Base-by-base conservation (phyloP, 2,888 invertebrate species). In the Actias luna region DNA sequence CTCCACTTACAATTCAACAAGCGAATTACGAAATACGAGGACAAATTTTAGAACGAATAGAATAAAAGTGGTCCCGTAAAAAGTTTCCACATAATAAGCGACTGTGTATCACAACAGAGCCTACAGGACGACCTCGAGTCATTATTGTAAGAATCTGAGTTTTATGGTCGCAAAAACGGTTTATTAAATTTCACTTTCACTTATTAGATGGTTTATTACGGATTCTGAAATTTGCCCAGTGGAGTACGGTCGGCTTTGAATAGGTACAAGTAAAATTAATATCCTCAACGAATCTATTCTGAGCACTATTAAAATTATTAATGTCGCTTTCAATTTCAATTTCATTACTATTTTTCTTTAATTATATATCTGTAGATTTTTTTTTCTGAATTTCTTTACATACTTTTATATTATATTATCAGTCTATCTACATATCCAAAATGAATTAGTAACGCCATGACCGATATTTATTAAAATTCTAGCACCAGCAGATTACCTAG, bases 61-160 rank as follows among this genome's bases (percentile, higher is more conserved):
- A 50, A 50, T 50, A 50, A 50, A 50, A 50, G 18, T 46, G 7
- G 4, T 12, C 46, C 22, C 12, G 3, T 25, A 50, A 50, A 50
- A 50, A 50, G 46, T 50, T 50, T 50, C 25, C 46, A 50, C 46
- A 50, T 50, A 50, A 50, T 50, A 50, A 50, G 46, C 46, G 25
- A 25, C 46, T 50, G 46, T 50, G 46, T 25, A 50, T 39, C 18
- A 25, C 25, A 25, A 50, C 12, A 25, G 22, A 50, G 25, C 22
- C 46, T 25, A 50, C 46, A 25, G 25, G 25, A 25, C 46, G 46
- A 50, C 46, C 46, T 50, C 25, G 46, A 50, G 25, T 12, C 46
- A 12, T 50, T 12, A 50, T 25, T 50, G 25, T 25, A 50, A 50
- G 12, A 25, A 46, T 46, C 22, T 22, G 22, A 50, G 3, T 50